Evolutionary conservation across 2,113 vertebrate species (phyloP).

Genomic region (Indicator maculatus): DNA sequence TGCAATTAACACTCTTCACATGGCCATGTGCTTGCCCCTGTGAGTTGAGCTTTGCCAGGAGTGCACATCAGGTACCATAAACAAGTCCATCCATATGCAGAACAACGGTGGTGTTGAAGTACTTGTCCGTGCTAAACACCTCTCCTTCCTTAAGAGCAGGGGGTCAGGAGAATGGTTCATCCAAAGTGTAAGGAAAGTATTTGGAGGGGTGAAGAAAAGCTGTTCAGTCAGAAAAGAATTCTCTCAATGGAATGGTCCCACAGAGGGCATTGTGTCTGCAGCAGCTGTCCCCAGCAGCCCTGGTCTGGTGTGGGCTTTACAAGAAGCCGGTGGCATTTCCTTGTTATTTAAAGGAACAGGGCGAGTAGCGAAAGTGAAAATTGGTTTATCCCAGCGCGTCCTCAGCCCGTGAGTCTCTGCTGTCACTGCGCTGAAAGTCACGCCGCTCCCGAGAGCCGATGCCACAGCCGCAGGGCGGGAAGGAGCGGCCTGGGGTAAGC

Average conservation of each 20-base stretch:
- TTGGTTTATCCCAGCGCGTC: background rate
- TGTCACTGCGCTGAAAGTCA: accelerated
- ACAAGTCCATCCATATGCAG: accelerated
- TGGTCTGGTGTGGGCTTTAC: background rate
- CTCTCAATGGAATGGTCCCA: accelerated
- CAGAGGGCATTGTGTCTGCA: background rate
- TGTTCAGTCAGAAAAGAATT: background rate
- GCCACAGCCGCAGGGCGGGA: background rate
- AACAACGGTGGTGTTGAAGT: background rate
- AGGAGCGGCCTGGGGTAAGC: background rate
- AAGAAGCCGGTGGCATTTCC: slow-evolving; percentile 47
- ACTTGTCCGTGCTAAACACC: background rate
- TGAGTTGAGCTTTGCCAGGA: background rate
- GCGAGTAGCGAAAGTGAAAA: slow-evolving; percentile 63
- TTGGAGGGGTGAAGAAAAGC: background rate
- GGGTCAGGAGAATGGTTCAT: background rate
- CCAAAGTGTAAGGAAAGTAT: background rate
- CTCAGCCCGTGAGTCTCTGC: background rate
- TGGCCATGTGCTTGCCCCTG: accelerated
- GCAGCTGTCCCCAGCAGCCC: background rate
- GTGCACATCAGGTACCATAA: accelerated
- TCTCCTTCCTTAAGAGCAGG: background rate
- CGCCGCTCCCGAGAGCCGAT: background rate
- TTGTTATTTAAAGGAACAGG: slow-evolving; percentile 64
- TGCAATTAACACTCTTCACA: accelerated